Conservation (phyloP, 30 jellyfish, hydroid and myxozoan species). For the Chrysaora quinquecirrha region DNA sequence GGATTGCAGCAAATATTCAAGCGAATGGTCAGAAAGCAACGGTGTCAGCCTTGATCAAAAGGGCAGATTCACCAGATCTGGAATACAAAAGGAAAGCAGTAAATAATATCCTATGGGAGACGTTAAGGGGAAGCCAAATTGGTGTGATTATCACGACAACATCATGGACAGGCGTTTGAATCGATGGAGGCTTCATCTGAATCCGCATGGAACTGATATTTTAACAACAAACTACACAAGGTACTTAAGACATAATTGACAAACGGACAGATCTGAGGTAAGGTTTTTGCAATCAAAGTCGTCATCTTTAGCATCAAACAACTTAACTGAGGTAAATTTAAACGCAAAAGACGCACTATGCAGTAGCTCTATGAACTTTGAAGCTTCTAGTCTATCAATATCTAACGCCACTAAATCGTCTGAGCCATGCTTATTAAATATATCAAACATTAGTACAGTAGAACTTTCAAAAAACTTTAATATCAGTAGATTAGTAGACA, state of each 20-base stretch:
- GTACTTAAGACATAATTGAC: not conserved
- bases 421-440: too few relatives aligned
- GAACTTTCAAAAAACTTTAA: too few relatives aligned
- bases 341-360: too few relatives aligned
- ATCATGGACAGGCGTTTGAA: not conserved
- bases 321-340: too few relatives aligned
- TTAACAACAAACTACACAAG: not conserved
- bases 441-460: too few relatives aligned
- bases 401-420: too few relatives aligned
- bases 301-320: too few relatives aligned
- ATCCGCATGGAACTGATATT: not conserved
- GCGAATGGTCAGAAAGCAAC: slow-evolving; percentile 17
- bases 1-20: slow-evolving; percentile 1
- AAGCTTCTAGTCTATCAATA: too few relatives aligned
- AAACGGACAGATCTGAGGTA: too few relatives aligned
- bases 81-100: slow-evolving; percentile 22
- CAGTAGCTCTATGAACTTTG: too few relatives aligned
- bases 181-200: slow-evolving; percentile 17
- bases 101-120: not conserved
- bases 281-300: too few relatives aligned
- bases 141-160: slow-evolving; percentile 10
- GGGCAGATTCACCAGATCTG: slow-evolving; percentile 24
- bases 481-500: too few relatives aligned
- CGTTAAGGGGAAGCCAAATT: slow-evolving; percentile 1
- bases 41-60: slow-evolving; percentile 1